Percentiles rank a stretch among this genome's conserved stretches.
These are phyloP conservation scores for Nymphalis urticae DNA, from an alignment of 2,888 invertebrate species.

Conservation along the genomic window DNA sequence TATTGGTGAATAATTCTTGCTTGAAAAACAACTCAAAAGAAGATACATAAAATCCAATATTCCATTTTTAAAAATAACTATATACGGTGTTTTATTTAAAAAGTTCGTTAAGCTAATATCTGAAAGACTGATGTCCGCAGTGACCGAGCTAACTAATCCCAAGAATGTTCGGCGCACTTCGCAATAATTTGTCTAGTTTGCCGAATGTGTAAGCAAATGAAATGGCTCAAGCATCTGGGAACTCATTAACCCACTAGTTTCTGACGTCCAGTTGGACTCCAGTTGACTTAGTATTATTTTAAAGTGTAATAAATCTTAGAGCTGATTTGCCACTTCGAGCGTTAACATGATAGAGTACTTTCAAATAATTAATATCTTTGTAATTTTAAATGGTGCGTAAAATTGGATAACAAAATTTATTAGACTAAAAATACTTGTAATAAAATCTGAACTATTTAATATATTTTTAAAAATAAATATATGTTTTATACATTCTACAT, in stretches of 20 bases:
- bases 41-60: too few species aligned
- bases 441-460: too few species aligned
- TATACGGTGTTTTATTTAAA: conserved; percentile 1
- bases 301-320: conserved; percentile 49
- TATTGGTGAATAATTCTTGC: too few species aligned
- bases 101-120: conserved; percentile 46
- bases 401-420: too few species aligned
- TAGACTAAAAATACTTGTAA: too few species aligned
- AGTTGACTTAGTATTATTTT: conserved; percentile 46
- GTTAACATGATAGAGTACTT: conserved; percentile 20
- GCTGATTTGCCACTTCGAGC: conserved; percentile 40
- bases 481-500: too few species aligned
- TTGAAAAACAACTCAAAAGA: too few species aligned
- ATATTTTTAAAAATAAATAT: too few species aligned
- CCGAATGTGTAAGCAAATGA: conserved; percentile 60
- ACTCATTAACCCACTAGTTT: conserved; percentile 59
- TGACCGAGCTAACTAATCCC: conserved; percentile 54
- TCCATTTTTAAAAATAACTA: background rate
- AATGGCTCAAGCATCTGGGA: conserved; percentile 56
- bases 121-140: conserved; percentile 56
- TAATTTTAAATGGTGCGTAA: too few species aligned
- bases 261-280: conserved; percentile 46
- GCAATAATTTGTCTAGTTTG: conserved; percentile 64
- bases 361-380: conserved; percentile 11
- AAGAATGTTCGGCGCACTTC: conserved; percentile 62